Base-by-base conservation (phyloP, 1,140 invertebrate genomes). In the Papilio machaon region DNA sequence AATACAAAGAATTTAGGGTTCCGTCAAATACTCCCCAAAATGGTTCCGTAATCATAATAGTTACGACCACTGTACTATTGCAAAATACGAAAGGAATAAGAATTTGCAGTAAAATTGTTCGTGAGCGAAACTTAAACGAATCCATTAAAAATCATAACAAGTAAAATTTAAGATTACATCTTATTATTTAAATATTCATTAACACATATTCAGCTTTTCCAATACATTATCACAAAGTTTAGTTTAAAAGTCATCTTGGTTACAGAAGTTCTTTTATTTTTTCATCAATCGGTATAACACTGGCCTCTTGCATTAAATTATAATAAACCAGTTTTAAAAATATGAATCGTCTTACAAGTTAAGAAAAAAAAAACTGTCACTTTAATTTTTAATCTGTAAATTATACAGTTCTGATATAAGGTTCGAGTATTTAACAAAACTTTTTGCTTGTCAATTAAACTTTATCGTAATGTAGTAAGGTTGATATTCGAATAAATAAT, bases 341-440 rank as follows among this genome's bases (percentile, higher is more conserved):
- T 70, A 70, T 70, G 64, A 70, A 70, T 70, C 64, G 64, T 70
- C 64, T 70, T 70, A 70, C 30, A 35, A 70, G 19, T 70, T 35
- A 67, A 79, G 54, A 79, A 47, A 79, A 47, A 47, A 79, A 79
- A 79, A 67, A 67, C 38, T 67, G 54, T 67, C 58, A 67, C 77
- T 79, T 79, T 67, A 38, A 79, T 79, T 79, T 79, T 79, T 79
- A 79, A 79, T 79, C 77, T 79, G 77, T 79, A 79, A 64, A 64
- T 79, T 79, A 79, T 79, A 79, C 77, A 64, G 9, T 79, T 79
- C 46, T 79, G 3, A 79, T 46, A 78, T 60, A 79, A 46, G 77
- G 52, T 64, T n/a, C 54, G 46, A 67, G 60, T 43, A 67, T 67
- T 52, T 52, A 43, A 38, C n/a, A 43, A 60, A 17, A 46, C 11